Evolutionary conservation across 1,140 invertebrate species (phyloP), one percentile per base, ranked within the genome.

Genomic region (silkworm (Bombyx mori)): DNA sequence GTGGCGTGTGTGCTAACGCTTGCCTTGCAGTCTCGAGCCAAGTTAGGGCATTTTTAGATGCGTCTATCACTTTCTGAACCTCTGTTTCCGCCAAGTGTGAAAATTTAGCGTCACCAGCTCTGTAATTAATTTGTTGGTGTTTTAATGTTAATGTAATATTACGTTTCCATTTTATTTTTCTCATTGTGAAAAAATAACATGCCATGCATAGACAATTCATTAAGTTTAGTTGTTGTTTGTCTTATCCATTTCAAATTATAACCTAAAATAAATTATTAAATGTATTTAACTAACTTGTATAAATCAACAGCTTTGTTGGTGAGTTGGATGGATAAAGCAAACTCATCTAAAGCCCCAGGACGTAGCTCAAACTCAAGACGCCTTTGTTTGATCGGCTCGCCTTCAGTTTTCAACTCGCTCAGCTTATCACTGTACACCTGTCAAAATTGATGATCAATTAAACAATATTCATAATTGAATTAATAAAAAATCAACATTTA

Each of bases 331-430:
- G 91, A 86, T 47, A 89, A 86, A 54, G 92, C 91, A 22, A 97
- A 91, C 65, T 96, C 93, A 61, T 97, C 94, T 48, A 97, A 88
- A 0, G 92, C 94, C 0, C 79, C 76, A 3, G 93, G 93, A 66
- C 95, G 90, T 1, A 93, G 89, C 74, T 96, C 93, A 63, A 89
- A 94, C 78, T 99, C 97, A 9, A 91, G 80, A 68, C 91, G 92
- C 43, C 96, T 90, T 54, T 92, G 90, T 71, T 95, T 94, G 44
- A 98, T 94, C 7, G 96, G 96, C 71, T 97, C 94, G 42, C 96
- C 96, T 84, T 92, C 89, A 57, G 88, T 88, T 86, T 92, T 88
- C 59, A 93, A 79, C 46, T 89, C 88, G 6, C 76, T 64, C 62
- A 93, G 73, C 66, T 90, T 90, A 65, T 89, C 90, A 52, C 89